Evolutionary conservation across 1,140 invertebrate genomes (phyloP).

Genomic region (Euura lappo): DNA sequence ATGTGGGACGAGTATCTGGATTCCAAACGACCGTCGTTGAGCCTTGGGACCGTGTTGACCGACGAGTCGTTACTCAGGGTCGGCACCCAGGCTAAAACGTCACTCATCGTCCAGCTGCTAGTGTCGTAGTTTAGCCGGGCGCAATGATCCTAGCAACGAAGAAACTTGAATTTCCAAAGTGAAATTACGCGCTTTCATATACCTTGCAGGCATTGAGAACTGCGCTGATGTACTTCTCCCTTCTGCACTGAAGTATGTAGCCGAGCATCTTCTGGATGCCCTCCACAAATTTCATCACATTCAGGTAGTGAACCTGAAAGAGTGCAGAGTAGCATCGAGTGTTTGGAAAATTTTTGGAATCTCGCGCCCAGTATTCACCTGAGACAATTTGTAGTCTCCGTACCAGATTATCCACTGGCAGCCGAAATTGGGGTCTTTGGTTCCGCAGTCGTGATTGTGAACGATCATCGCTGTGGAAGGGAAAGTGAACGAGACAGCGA

Average conservation of each 20-base stretch:
- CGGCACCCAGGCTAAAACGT: conserved; percentile 35
- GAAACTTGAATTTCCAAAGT: conserved; percentile 20
- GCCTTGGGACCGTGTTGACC: not conserved
- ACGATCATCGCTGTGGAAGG: conserved; percentile 47
- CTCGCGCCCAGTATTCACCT: conserved; percentile 30
- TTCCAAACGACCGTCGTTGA: not conserved
- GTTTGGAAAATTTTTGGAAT: too few relatives aligned
- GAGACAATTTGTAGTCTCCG: conserved; percentile 48
- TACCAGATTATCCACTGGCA: conserved; percentile 59
- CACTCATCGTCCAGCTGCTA: conserved; percentile 39
- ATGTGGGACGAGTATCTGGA: conserved; percentile 40
- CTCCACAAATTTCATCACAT: conserved; percentile 36
- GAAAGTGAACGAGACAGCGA: not conserved
- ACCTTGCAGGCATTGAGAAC: conserved; percentile 46
- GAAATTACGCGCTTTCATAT: conserved; percentile 4
- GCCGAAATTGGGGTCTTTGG: conserved; percentile 48
- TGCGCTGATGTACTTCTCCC: conserved; percentile 32
- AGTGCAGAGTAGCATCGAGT: conserved; percentile 14
- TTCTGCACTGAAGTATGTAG: conserved; percentile 31
- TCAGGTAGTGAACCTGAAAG: conserved; percentile 32
- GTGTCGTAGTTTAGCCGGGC: conserved; percentile 35
- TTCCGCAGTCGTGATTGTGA: conserved; percentile 48
- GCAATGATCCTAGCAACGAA: conserved; percentile 42
- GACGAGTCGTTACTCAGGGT: not conserved
- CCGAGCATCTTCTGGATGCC: conserved; percentile 37